A percentile compares a stretch with the other conserved stretches of the same genome.
Evolutionary conservation across 2,113 vertebrate genomes (phyloP).

Genomic region (Dicaeum eximium): DNA sequence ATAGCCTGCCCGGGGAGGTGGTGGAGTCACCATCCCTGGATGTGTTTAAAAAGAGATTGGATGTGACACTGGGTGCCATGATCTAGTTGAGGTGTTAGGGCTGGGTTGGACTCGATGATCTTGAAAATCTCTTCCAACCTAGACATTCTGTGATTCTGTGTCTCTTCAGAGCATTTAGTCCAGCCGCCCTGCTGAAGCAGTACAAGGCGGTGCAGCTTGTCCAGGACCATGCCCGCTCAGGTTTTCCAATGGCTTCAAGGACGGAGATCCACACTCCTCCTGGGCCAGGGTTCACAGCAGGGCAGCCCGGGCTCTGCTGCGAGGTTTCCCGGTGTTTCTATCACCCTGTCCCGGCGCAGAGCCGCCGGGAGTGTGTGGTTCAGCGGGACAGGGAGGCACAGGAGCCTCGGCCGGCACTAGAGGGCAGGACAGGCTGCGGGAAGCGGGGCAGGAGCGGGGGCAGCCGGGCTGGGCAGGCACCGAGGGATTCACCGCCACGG

Average conservation of each 20-base stretch:
- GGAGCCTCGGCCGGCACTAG: not conserved
- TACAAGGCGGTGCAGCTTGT: not conserved
- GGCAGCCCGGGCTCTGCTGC: not conserved
- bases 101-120: no score
- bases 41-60: no score
- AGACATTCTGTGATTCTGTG: no score
- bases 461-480: not conserved
- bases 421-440: not conserved
- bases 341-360: not conserved
- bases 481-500: fast-evolving
- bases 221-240: not conserved
- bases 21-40: no score
- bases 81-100: no score
- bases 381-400: fast-evolving
- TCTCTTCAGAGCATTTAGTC: not conserved
- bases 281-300: not conserved
- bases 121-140: no score
- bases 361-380: fast-evolving
- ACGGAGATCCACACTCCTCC: not conserved
- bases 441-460: not conserved
- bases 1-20: no score
- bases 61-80: no score
- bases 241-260: not conserved
- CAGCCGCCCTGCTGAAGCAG: not conserved
- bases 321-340: no score